Conservation (phyloP, 2,888 invertebrate genomes). For the Gasteruption jaculator region DNA sequence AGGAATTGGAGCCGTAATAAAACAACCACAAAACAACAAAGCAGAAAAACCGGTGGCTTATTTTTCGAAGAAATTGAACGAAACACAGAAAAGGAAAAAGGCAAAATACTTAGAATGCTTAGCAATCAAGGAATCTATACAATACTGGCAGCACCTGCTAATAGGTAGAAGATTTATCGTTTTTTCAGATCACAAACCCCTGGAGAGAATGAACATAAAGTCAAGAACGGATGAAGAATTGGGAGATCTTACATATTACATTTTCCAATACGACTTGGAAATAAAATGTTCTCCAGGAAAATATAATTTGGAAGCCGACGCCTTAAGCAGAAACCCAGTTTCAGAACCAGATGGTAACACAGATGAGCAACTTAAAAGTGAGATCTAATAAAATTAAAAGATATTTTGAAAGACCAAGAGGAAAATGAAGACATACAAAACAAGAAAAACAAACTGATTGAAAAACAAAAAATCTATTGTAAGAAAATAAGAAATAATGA, state of each 20-base stretch:
- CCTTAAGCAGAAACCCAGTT: conserved; percentile 21
- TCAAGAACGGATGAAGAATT: conserved; percentile 17
- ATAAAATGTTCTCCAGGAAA: conserved; percentile 14
- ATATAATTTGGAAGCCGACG: conserved; percentile 17
- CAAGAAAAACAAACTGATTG: background rate
- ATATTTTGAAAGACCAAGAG: conserved; percentile 12
- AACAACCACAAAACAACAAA: conserved; percentile 25
- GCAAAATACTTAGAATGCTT: conserved; percentile 27
- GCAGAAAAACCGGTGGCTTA: conserved; percentile 21
- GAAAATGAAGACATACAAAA: background rate
- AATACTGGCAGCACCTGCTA: conserved; percentile 27
- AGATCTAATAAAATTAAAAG: conserved; percentile 17
- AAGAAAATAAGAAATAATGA: conserved; percentile 2
- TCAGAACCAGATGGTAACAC: conserved; percentile 15
- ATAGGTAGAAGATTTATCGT: conserved; percentile 19
- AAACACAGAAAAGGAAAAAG: conserved; percentile 21
- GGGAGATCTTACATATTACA: conserved; percentile 14
- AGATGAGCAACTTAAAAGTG: conserved; percentile 14
- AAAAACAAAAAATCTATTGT: conserved; percentile 1
- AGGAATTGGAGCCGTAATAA: conserved; percentile 28
- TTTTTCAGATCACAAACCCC: conserved; percentile 18
- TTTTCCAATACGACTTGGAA: conserved; percentile 19
- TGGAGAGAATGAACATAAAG: conserved; percentile 20
- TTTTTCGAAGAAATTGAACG: conserved; percentile 23
- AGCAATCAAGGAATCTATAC: conserved; percentile 28